Evolutionary conservation across 2,888 invertebrate genomes (phyloP), one percentile per base, ranked within the genome.

Genomic region (Thecophora atra): DNA sequence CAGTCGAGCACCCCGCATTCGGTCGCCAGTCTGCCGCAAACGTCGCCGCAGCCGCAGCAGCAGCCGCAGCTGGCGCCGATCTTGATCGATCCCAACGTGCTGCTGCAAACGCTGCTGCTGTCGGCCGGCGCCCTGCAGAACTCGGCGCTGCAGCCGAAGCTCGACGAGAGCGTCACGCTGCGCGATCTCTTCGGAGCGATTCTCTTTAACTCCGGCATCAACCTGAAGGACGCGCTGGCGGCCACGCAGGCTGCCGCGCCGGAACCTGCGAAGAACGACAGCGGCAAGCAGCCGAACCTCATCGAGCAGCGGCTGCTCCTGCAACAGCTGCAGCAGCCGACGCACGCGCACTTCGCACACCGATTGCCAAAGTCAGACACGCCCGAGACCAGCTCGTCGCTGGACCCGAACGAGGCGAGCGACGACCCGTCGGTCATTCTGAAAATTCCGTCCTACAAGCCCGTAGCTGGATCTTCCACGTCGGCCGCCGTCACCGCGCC

Each of bases 361-460:
- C 84, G 83, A 71, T 75, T 83, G 79, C 82, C 84, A 79, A 87
- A 86, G 79, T 85, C 85, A 78, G 85, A 88, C 80, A 88, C 89
- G 78, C 85, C 86, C 47, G 87, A 87, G 86, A 88, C 86, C 24
- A 88, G 86, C 76, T 85, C 85, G 70, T 85, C 85, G 72, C 76
- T 82, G 76, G 85, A 86, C 72, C 77, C 83, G 54, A 84, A 83
- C 77, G 86, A 87, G 74, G 76, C 78, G 44, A 83, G 84, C 76
- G 92, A 92, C 76, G 92, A 92, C 77, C 88, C 89, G 74, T 90
- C 91, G 69, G 93, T 94, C 87, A 95, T 96, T 88, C 91, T 96
- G 82, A 95, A 94, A 89, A 95, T 96, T 91, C 96, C 96, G 89
- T 95, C 96, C 90, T 96, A 94, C 88, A 92, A 91, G 87, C 94